Base-by-base conservation (phyloP, 2,888 invertebrate species). In the Drosophila emarginata region DNA sequence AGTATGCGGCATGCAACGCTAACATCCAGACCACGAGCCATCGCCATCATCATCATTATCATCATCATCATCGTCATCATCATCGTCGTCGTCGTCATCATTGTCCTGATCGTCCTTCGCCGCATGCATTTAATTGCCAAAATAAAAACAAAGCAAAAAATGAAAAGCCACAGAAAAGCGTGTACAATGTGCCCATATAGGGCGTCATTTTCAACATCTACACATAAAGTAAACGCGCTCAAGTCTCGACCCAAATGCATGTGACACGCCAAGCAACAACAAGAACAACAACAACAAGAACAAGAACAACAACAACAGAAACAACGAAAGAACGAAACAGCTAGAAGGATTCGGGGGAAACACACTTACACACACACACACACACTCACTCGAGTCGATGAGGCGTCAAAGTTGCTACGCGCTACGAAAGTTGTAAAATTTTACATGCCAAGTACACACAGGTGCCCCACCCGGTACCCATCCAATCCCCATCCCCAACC, bases 81-180 rank as follows among this genome's bases (percentile, higher is more conserved):
- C n/a, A 74, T 78, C 81, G 70, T 59, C 71, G 53, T 71, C 80
- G 65, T 74, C 64, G 72, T 84, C 80, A 79, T 87, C 87, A 75
- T 85, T 87, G 86, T 80, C 81, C 81, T 78, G 77, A 79, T 75
- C 89, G 82, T 81, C 89, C 80, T 77, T 76, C 87, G 80, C 90
- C 90, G 89, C 88, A 88, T 90, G 90, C 89, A 89, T 88, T 89
- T 90, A 90, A 90, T 90, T 90, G 89, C 87, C 89, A 89, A 88
- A 90, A 89, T 86, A 85, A 84, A 84, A 86, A 82, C 86, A 80
- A 63, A 78, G 76, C 70, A 64, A 32, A 73, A 76, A 75, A 60
- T 66, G 69, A 62, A 66, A 70, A 77, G 68, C 75, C 72, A 81
- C 61, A 71, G 82, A 82, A 79, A 80, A 81, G 81, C 81, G 76